Base-by-base conservation (phyloP, 1,140 invertebrate species). In the Formica exsecta region DNA sequence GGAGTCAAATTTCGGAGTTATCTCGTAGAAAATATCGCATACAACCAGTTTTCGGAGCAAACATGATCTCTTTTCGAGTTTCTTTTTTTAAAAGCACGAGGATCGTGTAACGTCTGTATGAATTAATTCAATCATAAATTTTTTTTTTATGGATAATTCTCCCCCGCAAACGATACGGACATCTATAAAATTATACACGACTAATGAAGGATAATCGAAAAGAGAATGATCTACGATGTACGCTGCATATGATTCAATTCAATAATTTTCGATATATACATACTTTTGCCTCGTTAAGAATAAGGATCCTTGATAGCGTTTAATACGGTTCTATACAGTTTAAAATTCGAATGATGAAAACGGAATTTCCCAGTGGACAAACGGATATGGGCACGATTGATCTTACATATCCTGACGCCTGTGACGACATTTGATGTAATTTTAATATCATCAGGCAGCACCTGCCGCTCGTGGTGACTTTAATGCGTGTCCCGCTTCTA, bases 401-500 rank as follows among this genome's bases (percentile, higher is more conserved):
- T 41, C 7, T 25, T 16, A 75, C 13, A n/a, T 22, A 29, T 75
- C 36, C 36, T 75, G 13, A 36, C 2, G 38, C 38, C 6, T 29
- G 66, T 71, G 68, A 48, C 8, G 32, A 13, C 29, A 32, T 3
- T 6, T 29, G n/a, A n/a, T 6, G 51, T 75, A 75, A 75, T 75
- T 54, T 75, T 19, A 61, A 61, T 61, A 83, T 83, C 22, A 32
- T 71, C 44, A 44, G 32, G n/a, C 38, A 62, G 62, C 57, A 44
- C 19, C 80, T 74, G 65, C 19, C 3, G 54, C 57, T 61, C 13
- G 22, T 38, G 38, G 80, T 74, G 68, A 83, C 61, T 83, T 83
- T 62, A 83, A 83, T 71, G 80, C 80, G 57, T 83, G 80, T 74
- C 74, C 74, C 25, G 59, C 36, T 76, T 51, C 4, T 76, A 62